Evolutionary conservation across 2,797 vertebrate genomes (phyloP), one percentile per base, ranked within the genome.

Genomic region (Lates japonicus): DNA sequence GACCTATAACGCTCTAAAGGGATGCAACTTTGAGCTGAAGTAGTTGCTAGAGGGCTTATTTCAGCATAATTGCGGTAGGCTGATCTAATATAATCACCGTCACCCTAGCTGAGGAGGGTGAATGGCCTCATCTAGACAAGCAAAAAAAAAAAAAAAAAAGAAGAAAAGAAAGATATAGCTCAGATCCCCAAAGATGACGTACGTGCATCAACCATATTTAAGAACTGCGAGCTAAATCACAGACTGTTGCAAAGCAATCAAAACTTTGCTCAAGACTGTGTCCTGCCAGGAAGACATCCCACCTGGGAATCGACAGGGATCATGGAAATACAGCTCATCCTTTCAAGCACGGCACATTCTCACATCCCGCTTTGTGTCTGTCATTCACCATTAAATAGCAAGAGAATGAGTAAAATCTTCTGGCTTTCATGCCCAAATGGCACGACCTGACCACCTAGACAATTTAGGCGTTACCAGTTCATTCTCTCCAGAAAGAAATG

Each of bases 231-330:
- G n/a, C 80, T 84, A 86, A 86, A 91, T 85, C 49, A 44, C 71
- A 33, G 77, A 84, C 72, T 69, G 68, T 76, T 79, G 84, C 78
- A 87, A 71, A 85, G 86, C 68, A 84, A 84, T 85, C 74, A 81
- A 81, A 87, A 79, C 20, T 81, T 78, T 79, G 70, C 73, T 77
- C 41, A 62, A 85, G 59, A 65, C 22, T 44, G 74, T 49, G 7
- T 59, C 57, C 57, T 60, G 70, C 80, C 68, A 80, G 72, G 65
- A 86, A 17, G 67, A 82, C 35, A n/a, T 80, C 81, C 83, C 88
- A 87, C 82, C 91, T 90, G 84, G 90, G 82, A 93, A 74, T 90
- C 48, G n/a, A 42, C 79, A 72, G 61, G 73, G 71, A 86, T 90
- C 72, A 55, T 64, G 81, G 80, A 91, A 89, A 86, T 68, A 83